phyloP scores from a whole-genome alignment of 2,888 invertebrate species.

The Epiblema foenella region DNA sequence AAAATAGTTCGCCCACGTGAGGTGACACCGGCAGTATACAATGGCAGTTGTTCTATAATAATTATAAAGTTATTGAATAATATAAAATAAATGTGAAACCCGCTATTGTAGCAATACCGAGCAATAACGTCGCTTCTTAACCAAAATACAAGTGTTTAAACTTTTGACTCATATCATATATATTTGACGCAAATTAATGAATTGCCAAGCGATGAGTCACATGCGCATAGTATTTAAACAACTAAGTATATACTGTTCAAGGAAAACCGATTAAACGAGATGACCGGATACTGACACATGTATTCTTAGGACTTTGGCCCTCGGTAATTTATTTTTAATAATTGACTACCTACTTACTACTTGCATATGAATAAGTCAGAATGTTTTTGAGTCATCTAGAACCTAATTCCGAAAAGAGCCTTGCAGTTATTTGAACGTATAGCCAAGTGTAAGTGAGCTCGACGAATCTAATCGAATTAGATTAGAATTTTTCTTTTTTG shows the following conservation, averaged over 20 bases:
- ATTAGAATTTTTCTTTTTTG: too few species aligned
- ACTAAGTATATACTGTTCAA: constrained; percentile 47
- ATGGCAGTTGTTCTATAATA: neutral
- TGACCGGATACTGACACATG: constrained; percentile 33
- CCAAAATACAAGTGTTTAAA: constrained; percentile 13
- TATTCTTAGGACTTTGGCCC: constrained; percentile 14
- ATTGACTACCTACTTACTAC: too few species aligned
- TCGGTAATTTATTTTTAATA: neutral
- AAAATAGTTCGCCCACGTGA: too few species aligned
- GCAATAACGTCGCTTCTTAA: neutral
- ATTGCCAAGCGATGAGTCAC: constrained; percentile 54
- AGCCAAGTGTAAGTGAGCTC: too few species aligned
- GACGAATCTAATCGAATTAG: too few species aligned
- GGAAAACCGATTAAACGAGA: constrained; percentile 57
- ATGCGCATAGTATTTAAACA: neutral
- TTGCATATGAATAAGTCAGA: neutral
- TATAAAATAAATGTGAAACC: too few species aligned
- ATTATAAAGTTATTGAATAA: neutral
- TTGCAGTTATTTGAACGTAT: too few species aligned
- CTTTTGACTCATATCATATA: constrained; percentile 35
- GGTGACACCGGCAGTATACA: neutral
- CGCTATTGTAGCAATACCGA: too few species aligned
- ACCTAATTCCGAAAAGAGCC: neutral
- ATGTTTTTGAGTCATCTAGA: neutral
- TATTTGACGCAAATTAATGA: constrained; percentile 30